Conservation (phyloP, 2,797 vertebrate genomes). For the Gallinago nigripennis region DNA sequence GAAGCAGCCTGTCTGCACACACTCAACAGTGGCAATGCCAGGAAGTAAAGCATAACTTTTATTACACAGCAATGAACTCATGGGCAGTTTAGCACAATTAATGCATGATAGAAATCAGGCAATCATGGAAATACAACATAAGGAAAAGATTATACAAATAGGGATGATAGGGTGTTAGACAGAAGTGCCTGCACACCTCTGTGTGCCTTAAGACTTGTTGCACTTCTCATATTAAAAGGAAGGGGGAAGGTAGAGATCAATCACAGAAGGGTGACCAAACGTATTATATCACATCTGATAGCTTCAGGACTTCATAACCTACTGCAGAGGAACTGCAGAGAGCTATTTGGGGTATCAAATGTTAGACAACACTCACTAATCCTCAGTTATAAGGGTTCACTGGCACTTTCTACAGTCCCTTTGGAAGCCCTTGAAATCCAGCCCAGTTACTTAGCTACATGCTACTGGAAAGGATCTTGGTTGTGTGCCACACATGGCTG, state of each 20-base stretch:
- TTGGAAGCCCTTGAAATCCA: neutral
- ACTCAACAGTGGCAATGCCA: neutral
- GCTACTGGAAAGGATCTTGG: neutral
- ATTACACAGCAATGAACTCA: neutral
- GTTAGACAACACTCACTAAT: neutral
- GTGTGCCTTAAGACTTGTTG: neutral
- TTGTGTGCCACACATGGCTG: rapidly evolving
- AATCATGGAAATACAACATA: neutral
- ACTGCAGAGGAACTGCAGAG: neutral
- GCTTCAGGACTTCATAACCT: neutral
- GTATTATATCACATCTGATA: neutral
- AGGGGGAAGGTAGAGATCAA: neutral
- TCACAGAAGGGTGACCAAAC: neutral
- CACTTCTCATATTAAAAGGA: neutral
- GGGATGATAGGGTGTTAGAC: neutral
- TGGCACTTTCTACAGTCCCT: neutral
- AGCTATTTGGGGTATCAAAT: neutral
- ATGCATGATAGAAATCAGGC: neutral
- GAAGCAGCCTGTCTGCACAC: neutral
- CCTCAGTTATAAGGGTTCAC: neutral
- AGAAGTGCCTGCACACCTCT: neutral
- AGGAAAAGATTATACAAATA: neutral
- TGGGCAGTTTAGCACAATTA: neutral
- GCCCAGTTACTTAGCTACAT: neutral
- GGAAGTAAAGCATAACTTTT: neutral